Evolutionary conservation across 2,888 invertebrate species (phyloP).

Genomic region (Eupithecia tripunctaria): DNA sequence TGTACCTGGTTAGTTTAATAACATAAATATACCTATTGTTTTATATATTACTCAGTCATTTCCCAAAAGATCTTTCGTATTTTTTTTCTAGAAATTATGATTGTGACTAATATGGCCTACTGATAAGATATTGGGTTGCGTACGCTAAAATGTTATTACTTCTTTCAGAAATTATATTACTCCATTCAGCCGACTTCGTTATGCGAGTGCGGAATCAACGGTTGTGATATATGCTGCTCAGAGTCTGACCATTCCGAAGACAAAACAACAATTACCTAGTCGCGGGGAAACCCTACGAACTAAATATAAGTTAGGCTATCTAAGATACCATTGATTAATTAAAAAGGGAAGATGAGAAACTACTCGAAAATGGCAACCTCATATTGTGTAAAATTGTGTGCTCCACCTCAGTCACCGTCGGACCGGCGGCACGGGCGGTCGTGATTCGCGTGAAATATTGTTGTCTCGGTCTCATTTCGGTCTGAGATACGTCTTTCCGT

Average conservation of each 20-base stretch:
- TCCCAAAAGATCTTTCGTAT: conserved; percentile 30
- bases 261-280: conserved; percentile 76
- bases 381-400: no score
- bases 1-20: not conserved
- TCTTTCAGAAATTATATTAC: conserved; percentile 89
- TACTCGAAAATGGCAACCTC: no score
- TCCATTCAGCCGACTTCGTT: conserved; percentile 89
- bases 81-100: conserved; percentile 3
- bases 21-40: conserved; percentile 7
- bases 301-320: conserved; percentile 29
- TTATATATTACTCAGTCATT: conserved; percentile 12
- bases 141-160: conserved; percentile 23
- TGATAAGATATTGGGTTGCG: conserved; percentile 30
- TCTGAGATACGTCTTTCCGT: no score
- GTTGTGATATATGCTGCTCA: conserved; percentile 87
- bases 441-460: no score
- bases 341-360: no score
- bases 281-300: conserved; percentile 45
- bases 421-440: no score
- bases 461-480: no score
- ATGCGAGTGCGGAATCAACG: conserved; percentile 90
- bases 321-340: no score
- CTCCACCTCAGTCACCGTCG: no score
- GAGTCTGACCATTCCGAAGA: conserved; percentile 77
- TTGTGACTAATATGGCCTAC: conserved; percentile 14